Conservation (phyloP, 2,797 vertebrate genomes). For the Mycteria americana region DNA sequence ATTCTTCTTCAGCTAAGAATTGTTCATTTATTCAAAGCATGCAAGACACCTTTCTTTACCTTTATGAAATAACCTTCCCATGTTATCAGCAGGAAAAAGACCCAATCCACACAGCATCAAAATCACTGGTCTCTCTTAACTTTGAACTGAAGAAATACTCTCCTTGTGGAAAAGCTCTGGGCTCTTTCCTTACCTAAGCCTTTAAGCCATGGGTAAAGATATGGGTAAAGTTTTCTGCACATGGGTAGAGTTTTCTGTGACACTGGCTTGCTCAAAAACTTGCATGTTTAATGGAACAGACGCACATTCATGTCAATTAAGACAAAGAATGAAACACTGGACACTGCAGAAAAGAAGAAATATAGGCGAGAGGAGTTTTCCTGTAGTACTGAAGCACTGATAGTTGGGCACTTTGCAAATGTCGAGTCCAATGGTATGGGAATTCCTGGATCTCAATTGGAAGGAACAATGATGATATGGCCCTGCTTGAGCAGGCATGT, state of each 20-base stretch:
- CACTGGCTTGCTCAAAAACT: background rate
- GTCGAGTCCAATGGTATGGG: rapidly evolving
- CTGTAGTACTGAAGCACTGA: background rate
- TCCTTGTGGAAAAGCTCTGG: background rate
- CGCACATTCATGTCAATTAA: background rate
- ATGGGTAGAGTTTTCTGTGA: background rate
- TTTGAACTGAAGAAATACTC: background rate
- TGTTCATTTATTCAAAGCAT: background rate
- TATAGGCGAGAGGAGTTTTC: background rate
- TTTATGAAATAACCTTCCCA: background rate
- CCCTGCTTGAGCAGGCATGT: background rate
- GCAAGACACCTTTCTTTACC: background rate
- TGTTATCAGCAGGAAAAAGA: background rate
- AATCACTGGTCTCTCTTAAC: background rate
- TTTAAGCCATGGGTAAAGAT: background rate
- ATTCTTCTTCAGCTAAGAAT: background rate
- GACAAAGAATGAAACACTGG: background rate
- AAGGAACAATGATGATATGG: background rate
- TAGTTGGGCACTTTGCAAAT: background rate
- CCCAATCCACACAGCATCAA: background rate
- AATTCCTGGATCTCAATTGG: background rate
- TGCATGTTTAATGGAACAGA: background rate
- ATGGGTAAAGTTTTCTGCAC: background rate
- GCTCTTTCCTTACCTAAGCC: background rate
- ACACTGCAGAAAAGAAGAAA: background rate